Evolutionary conservation across 2,888 invertebrate genomes (phyloP), one percentile per base, ranked within the genome.

Genomic region (Cybosia mesomella): DNA sequence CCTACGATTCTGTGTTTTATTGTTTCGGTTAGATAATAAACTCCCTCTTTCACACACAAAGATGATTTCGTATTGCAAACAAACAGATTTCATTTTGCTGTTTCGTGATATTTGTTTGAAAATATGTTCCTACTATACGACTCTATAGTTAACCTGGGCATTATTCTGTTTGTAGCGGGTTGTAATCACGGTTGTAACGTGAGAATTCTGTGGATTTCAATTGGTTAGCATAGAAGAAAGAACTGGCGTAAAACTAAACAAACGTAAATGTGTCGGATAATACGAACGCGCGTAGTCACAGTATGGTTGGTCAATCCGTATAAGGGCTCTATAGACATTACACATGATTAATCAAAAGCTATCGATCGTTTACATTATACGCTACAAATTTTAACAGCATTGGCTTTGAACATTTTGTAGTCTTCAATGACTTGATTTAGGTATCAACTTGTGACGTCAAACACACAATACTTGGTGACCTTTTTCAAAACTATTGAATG

Each of bases 371-470:
- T 43, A 36, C 10, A 10, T 36, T 2, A n/a, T 53, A 53, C 21
- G 13, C 13, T 55, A 22, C 15, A 55, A 11, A 55, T 13, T 55
- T 21, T 24, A 55, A 24, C 54, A 55, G 10, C 22, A 21, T 24
- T 58, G 18, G 24, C 22, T 55, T 36, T 28, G 49, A 54, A 62
- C 13, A 67, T 68, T 67, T 43, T 67, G 64, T 64, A 18, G 10
- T 58, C 32, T 32, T n/a, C 53, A 24, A 5, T 15, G 58, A 18
- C 28, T 21, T 58, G 32, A 58, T 32, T 32, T 58, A 34, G 28
- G 0, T n/a, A 32, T 58, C 32, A 58, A 58, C 58, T 58, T 58
- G 28, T 32, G 13, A 24, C 2, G 32, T 32, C 10, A 28, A 18
- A 58, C 24, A 57, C 57, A 57, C 9, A 57, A 65, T 58, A 7